These are phyloP conservation scores for Chironomus tentans DNA, from an alignment of 2,888 invertebrate genomes.

Conservation along the genomic window DNA sequence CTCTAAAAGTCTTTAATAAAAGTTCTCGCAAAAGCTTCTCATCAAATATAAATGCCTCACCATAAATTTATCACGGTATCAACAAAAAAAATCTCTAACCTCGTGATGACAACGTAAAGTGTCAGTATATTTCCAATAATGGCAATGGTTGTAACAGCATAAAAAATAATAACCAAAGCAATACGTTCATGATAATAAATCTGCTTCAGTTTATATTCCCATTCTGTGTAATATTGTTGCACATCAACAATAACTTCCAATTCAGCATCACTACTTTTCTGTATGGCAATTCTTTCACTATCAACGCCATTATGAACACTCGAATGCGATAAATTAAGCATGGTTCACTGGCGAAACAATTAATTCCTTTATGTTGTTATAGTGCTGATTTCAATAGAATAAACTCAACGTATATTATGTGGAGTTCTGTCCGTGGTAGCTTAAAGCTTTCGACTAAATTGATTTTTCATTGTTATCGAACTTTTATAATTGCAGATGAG, in stretches of 20 bases:
- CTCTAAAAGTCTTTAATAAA: not conserved
- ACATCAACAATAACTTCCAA: not conserved
- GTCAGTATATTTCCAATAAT: slow-evolving; percentile 17
- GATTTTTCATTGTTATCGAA: too few relatives aligned
- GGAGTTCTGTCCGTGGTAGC: too few relatives aligned
- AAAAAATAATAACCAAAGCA: not conserved
- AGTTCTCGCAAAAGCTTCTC: not conserved
- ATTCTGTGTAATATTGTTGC: not conserved
- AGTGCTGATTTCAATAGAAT: too few relatives aligned
- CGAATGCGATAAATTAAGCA: not conserved
- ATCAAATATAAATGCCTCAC: not conserved
- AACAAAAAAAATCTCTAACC: not conserved
- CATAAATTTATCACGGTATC: not conserved
- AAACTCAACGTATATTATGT: too few relatives aligned
- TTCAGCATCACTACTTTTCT: not conserved
- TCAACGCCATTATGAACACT: not conserved
- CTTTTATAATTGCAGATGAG: too few relatives aligned
- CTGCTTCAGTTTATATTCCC: not conserved
- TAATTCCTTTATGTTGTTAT: too few relatives aligned
- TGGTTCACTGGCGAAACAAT: not conserved
- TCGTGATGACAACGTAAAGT: slow-evolving; percentile 7
- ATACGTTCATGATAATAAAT: not conserved
- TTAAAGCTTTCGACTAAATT: too few relatives aligned
- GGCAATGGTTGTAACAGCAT: not conserved
- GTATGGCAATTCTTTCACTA: not conserved